Conservation (phyloP, 2,888 invertebrate species). For the Drosophila borborema region DNA sequence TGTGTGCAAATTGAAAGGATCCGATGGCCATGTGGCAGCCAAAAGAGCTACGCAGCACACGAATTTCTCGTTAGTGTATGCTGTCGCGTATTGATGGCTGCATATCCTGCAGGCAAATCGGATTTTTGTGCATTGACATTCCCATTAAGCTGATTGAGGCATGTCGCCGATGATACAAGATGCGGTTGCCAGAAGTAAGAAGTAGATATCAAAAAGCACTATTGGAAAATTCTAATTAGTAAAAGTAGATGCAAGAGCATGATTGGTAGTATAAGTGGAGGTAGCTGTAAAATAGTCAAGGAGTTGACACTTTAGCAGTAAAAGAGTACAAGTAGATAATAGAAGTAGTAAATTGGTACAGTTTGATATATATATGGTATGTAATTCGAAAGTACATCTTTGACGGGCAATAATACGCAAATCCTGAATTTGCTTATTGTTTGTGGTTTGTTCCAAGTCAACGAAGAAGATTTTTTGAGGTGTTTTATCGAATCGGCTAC, state of each 20-base stretch:
- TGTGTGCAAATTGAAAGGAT: constrained; percentile 22
- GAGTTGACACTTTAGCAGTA: no score
- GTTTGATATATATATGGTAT: no score
- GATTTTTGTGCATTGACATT: constrained; percentile 2
- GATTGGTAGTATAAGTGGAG: neutral
- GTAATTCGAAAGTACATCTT: no score
- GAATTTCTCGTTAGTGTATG: constrained; percentile 4
- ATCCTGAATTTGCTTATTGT: no score
- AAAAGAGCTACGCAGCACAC: constrained; percentile 17
- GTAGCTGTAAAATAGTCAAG: neutral
- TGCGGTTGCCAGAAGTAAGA: neutral
- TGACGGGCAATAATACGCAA: no score
- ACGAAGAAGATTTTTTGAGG: no score
- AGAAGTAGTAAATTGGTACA: no score
- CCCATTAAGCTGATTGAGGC: constrained; percentile 18
- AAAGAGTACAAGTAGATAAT: no score
- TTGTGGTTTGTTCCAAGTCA: no score
- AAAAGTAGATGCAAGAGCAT: neutral
- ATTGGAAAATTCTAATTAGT: neutral
- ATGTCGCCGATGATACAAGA: neutral
- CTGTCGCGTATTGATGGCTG: constrained; percentile 15
- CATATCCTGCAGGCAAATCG: neutral
- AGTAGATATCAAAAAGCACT: neutral
- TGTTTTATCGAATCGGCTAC: no score
- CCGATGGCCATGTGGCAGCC: constrained; percentile 11